Base-by-base conservation (phyloP, 1,140 invertebrate species). In the Glomeris maerens region DNA sequence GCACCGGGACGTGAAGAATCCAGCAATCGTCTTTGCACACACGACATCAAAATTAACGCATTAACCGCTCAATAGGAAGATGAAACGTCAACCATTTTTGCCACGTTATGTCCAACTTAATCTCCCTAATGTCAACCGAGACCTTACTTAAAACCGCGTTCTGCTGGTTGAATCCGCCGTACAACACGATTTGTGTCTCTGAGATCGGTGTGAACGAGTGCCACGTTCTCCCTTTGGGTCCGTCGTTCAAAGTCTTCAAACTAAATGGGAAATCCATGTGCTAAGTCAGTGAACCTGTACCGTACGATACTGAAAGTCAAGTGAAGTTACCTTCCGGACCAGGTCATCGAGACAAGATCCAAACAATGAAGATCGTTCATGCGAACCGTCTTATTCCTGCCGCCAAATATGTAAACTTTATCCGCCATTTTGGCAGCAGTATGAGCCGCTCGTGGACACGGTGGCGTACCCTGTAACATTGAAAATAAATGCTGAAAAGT, bases 321-420 rank as follows among this genome's bases (percentile, higher is more conserved):
- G 10, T 13, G 31, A 10, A 21, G 59, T 56, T 57, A 71, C 68
- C 64, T 59, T 58, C 64, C 64, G 60, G 60, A 66, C 71, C 72
- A 73, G 5, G 55, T 57, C 51, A 70, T 55, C 2, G 60, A 62
- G 1, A 60, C 47, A 52, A 73, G 55, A 55, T 73, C 63, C 17
- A 74, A 59, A 36, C 56, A 59, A 52, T 72, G 67, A 14, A 73
- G 53, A 52, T 73, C 71, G 63, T 72, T 72, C 52, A 66, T 53
- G 50, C 72, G 58, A 5, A 45, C 44, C 0, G 49, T 29, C 13
- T 52, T 50, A 50, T 68, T 59, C 10, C 72, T 55, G 4, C 72
- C 72, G 39, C 72, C 72, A 64, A 72, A 74, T 23, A 73, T 56
- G 52, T 64, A 73, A 2, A 69, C 66, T 41, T 54, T 60, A 27